Percentiles rank a stretch among this genome's conserved stretches.
phyloP scores from a whole-genome alignment of 2,113 vertebrate species.

The Dasyprocta punctata region DNA sequence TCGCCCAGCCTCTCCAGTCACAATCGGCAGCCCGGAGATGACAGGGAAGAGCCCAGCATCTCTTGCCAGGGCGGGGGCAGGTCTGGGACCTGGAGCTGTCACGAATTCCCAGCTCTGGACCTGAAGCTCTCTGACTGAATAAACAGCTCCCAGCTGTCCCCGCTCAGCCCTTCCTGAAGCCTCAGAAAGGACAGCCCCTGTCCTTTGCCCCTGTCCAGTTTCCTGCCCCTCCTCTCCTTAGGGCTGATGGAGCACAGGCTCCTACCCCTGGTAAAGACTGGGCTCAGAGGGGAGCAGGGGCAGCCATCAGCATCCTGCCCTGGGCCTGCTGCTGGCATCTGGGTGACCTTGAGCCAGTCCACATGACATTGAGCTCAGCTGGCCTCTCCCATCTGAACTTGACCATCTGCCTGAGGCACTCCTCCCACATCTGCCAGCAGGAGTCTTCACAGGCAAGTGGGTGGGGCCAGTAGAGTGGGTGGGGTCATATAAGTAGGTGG shows the following conservation, averaged over 20 bases:
- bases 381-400: neutral
- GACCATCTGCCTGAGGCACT: neutral
- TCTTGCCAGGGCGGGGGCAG: neutral
- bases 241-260: neutral
- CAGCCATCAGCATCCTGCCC: neutral
- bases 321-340: neutral
- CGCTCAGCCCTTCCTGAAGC: neutral
- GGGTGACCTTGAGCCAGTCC: conserved; percentile 14
- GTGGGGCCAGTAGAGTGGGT: too few species aligned
- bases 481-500: neutral
- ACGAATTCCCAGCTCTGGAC: neutral
- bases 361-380: neutral
- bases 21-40: neutral
- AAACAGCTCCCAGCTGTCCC: neutral
- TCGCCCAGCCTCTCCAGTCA: neutral
- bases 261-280: neutral
- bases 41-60: neutral
- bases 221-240: neutral
- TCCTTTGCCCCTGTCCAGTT: neutral
- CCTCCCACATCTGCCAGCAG: neutral
- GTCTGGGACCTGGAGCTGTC: neutral
- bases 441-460: neutral
- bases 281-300: neutral
- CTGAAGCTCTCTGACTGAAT: neutral
- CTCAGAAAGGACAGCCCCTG: neutral